Conservation (phyloP, 2,888 invertebrate genomes). For the Conops quadrifasciatus region DNA sequence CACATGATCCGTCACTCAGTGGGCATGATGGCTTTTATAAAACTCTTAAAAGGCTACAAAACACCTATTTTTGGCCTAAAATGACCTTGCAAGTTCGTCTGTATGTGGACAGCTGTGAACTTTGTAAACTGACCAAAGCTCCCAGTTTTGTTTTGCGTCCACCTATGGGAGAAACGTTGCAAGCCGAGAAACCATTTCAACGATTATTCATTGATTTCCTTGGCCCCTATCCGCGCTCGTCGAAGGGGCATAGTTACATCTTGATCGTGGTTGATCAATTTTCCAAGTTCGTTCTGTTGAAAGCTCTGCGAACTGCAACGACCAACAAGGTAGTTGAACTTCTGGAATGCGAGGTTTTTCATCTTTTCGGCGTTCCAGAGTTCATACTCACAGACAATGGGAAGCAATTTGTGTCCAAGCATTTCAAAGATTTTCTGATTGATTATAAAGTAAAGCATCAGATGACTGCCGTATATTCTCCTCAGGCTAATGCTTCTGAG, state of each 20-base stretch:
- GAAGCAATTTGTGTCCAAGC: constrained; percentile 5
- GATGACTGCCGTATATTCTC: constrained; percentile 18
- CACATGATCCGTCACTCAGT: too few species aligned
- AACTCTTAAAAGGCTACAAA: too few species aligned
- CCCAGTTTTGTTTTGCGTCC: too few species aligned
- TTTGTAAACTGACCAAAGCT: too few species aligned
- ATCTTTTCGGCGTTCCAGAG: constrained; percentile 18
- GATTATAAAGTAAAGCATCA: constrained; percentile 2
- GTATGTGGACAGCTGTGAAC: too few species aligned
- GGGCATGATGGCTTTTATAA: too few species aligned
- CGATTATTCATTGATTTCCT: constrained; percentile 17
- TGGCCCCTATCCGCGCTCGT: constrained; percentile 27
- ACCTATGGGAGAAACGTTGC: constrained; percentile 9
- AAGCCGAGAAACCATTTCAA: constrained; percentile 4
- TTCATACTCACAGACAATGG: constrained; percentile 14
- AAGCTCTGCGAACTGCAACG: constrained; percentile 23
- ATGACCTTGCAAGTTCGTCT: too few species aligned
- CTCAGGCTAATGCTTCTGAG: constrained; percentile 17
- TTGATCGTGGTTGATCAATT: constrained; percentile 39
- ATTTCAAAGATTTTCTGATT: background rate
- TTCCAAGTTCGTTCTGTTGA: constrained; percentile 36
- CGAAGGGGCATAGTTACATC: constrained; percentile 30
- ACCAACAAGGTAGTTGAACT: constrained; percentile 5
- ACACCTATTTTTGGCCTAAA: too few species aligned
- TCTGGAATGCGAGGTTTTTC: constrained; percentile 11